Conservation (phyloP, 2,797 vertebrate genomes). For the Hydrolagus colliei region DNA sequence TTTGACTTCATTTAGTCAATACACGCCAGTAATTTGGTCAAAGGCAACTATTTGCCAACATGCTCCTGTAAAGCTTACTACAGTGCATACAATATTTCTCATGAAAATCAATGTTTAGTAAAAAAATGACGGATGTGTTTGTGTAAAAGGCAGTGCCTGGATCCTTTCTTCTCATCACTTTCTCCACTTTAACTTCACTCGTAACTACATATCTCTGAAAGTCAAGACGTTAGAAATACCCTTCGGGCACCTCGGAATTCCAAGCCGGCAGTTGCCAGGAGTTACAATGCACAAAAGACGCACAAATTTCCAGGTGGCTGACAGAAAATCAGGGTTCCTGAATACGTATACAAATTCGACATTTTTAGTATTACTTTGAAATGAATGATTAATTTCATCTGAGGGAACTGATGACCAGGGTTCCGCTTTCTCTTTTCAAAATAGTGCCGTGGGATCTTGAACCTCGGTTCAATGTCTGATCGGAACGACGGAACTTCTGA, state of each 20-base stretch:
- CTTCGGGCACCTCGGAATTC: too few relatives aligned
- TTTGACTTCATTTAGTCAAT: neutral
- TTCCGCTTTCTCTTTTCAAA: too few relatives aligned
- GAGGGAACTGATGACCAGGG: too few relatives aligned
- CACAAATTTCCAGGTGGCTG: neutral
- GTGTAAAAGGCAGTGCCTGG: neutral
- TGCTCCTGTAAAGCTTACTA: too few relatives aligned
- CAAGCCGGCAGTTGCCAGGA: neutral
- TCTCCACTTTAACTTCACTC: neutral
- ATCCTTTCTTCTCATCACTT: neutral
- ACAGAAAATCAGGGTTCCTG: neutral
- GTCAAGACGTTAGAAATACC: neutral
- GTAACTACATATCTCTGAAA: neutral
- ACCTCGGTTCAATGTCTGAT: too few relatives aligned
- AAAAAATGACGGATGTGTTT: neutral
- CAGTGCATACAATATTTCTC: too few relatives aligned
- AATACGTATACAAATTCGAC: too few relatives aligned
- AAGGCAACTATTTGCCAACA: neutral
- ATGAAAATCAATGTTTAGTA: neutral
- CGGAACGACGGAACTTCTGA: too few relatives aligned
- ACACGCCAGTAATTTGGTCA: neutral
- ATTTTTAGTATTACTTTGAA: neutral
- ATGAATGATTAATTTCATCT: too few relatives aligned
- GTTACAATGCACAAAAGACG: neutral
- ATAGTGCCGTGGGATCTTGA: too few relatives aligned